Base-by-base conservation (phyloP, 2,113 vertebrate genomes). In the Elaphurus davidianus region DNA sequence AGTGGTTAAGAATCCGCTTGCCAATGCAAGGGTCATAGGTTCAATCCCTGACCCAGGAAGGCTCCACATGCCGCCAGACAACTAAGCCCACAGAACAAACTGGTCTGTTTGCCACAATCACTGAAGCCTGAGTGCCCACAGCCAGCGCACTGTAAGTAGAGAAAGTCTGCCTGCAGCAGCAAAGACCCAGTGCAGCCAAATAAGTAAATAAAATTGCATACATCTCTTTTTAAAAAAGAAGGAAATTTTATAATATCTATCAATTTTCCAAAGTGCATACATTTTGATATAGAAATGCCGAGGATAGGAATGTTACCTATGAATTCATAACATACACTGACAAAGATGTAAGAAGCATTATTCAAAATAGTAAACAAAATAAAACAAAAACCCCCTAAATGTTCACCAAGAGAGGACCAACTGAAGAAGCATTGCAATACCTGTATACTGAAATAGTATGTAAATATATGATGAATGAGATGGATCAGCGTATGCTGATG, bases 101-200 rank as follows among this genome's bases (percentile, higher is more conserved):
- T 76, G 36, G 71, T 43, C 21, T 14, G 36, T 43, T 14, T 25
- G 36, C 36, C 36, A 43, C 21, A 76, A 4, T 3, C 71, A 28
- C 71, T 14, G 71, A 76, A 43, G 40, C 40, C 71, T 14, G 23
- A 43, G 23, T 4, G 71, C 23, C 67, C 6, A 25, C n/a, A 36
- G 5, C 33, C 5, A 5, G 67, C 0, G 0, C 16, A 64, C 62
- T 64, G 1, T n/a, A n/a, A 64, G 33, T 2, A 40, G 23, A 43
- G 23, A 43, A 43, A 25, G 23, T 3, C 36, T 76, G 36, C 36
- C 71, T 14, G 57, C 71, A 43, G 23, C 36, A 43, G 71, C 11
- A 3, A 43, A 43, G 71, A 76, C 36, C 21, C 36, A 25, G 21
- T 25, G 40, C 23, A 76, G 36, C 36, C 71, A 76, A 7, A 43